Percentiles rank a stretch among this genome's conserved stretches.
Conservation (phyloP, 2,888 invertebrate species). For the Steinernema scapterisci region DNA sequence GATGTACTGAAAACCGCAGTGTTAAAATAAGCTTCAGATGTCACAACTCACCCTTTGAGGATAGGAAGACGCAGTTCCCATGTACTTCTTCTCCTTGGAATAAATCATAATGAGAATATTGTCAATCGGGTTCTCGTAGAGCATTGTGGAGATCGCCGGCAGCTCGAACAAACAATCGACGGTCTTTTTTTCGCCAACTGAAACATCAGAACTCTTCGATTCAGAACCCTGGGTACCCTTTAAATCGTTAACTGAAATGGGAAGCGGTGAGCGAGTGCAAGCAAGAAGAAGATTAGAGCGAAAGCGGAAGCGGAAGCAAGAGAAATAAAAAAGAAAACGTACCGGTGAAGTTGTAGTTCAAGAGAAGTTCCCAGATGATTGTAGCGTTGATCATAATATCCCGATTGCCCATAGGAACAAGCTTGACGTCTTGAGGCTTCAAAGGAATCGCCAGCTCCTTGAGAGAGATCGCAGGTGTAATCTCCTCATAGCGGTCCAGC, state of each 20-base stretch:
- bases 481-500: conserved; percentile 36
- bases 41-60: conserved; percentile 75
- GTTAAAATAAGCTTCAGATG: neutral
- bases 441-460: conserved; percentile 43
- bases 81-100: conserved; percentile 84
- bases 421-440: conserved; percentile 81
- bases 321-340: neutral
- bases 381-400: conserved; percentile 85
- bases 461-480: conserved; percentile 43
- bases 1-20: conserved; percentile 75
- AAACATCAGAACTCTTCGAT: conserved; percentile 35
- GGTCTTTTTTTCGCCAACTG: conserved; percentile 43
- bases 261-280: neutral
- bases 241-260: neutral
- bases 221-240: neutral
- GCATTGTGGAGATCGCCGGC: conserved; percentile 81
- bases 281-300: neutral
- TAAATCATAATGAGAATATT: conserved; percentile 95
- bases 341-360: conserved; percentile 80
- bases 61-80: conserved; percentile 87
- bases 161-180: conserved; percentile 71
- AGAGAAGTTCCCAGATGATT: conserved; percentile 86
- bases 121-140: conserved; percentile 95
- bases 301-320: neutral
- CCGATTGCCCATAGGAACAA: conserved; percentile 78